Evolutionary conservation across 2,888 invertebrate genomes (phyloP).

Genomic region (Phortica magna): DNA sequence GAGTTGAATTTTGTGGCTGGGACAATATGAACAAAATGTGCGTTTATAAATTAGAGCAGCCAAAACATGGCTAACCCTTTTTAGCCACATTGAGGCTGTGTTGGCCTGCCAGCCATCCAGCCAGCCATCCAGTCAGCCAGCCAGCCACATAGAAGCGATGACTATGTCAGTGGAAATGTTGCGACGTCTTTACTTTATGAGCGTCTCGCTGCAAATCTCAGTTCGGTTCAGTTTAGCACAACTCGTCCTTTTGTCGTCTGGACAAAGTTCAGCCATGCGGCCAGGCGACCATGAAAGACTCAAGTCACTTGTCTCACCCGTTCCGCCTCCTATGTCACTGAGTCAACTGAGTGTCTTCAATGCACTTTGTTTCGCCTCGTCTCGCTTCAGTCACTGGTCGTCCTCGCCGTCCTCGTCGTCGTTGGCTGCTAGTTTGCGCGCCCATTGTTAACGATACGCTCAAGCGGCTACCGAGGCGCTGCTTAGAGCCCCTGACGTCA

Average conservation of each 20-base stretch:
- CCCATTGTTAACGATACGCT: conserved; percentile 22
- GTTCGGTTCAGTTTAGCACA: neutral
- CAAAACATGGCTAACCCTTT: neutral
- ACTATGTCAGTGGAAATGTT: neutral
- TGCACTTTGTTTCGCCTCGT: neutral
- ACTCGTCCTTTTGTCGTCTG: neutral
- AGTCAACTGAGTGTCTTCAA: neutral
- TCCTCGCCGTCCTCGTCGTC: neutral
- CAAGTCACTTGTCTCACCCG: neutral
- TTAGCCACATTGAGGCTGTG: neutral
- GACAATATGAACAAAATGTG: neutral
- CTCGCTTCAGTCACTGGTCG: neutral
- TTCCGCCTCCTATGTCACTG: neutral
- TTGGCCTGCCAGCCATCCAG: neutral
- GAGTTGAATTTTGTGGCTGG: neutral
- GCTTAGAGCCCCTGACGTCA: conserved; percentile 46
- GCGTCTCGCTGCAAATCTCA: conserved; percentile 28
- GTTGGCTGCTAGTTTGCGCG: conserved; percentile 21
- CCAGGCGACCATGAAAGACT: neutral
- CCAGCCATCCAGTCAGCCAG: neutral
- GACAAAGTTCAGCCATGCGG: conserved; percentile 13
- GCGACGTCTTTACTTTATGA: conserved; percentile 14
- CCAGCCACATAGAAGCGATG: neutral
- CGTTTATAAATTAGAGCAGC: conserved; percentile 2
- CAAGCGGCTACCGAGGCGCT: conserved; percentile 2